Base-by-base conservation (phyloP, 2,113 vertebrate species). In the Perca flavescens region DNA sequence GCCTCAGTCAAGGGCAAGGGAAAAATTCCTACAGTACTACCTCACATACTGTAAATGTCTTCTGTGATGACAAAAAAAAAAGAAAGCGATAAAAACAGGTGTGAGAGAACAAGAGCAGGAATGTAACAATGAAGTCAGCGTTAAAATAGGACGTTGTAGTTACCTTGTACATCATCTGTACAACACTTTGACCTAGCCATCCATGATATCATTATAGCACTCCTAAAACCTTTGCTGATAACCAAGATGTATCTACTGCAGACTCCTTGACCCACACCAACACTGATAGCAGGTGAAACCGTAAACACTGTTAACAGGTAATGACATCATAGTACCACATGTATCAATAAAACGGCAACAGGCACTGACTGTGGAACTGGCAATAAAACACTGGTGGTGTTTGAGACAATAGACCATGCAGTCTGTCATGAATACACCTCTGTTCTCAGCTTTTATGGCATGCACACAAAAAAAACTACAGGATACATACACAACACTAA, bases 211-310 rank as follows among this genome's bases (percentile, higher is more conserved):
- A 2, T 79, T 81, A 64, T 1, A 77, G 25, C 46, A 6, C 67
- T 80, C 57, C 61, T 86, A 86, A 86, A 74, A 63, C 12, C 17
- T n/a, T 68, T 21, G 3, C 50, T 74, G 71, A 87, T 83, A 79
- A 83, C 16, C 0, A 43, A 53, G 21, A 62, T 21, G 70, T 76
- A 86, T 80, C 54, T 75, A 1, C 58, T 54, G 53, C 77, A 88
- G 67, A 85, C 73, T 58, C 64, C 40, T 57, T 79, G 57, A 84
- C 36, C 47, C 21, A 63, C 53, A 57, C 64, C 49, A 14, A 43
- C 60, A 69, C 64, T 36, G 82, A 85, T 53, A 83, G 43, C 47
- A 83, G 34, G 53, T 11, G 0, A 81, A 86, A 75, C 56, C 36
- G 65, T 65, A 78, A 61, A 78, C 17, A 68, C 9, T 31, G 21